These are phyloP conservation scores for Pyrocoelia pectoralis DNA, from an alignment of 2,888 invertebrate species.

Conservation along the genomic window DNA sequence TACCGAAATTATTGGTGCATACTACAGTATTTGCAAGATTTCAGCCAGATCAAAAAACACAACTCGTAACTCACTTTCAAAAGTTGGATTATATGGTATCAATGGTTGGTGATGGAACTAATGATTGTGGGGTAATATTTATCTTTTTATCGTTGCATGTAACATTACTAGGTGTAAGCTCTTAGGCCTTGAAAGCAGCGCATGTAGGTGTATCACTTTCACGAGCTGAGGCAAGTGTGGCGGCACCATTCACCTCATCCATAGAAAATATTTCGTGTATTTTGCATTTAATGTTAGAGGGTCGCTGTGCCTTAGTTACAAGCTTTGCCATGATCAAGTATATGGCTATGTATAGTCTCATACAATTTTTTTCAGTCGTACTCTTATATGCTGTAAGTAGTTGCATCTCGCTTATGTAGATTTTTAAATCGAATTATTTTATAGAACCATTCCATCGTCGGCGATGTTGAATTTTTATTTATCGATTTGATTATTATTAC, in stretches of 20 bases:
- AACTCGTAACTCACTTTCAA: constrained; percentile 75
- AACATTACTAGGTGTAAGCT: no score
- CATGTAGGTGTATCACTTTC: constrained; percentile 89
- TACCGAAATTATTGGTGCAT: constrained; percentile 70
- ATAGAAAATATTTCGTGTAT: constrained; percentile 84
- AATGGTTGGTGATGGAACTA: constrained; percentile 75
- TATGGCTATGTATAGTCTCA: constrained; percentile 89
- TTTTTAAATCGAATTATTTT: constrained; percentile 36
- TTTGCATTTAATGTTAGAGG: constrained; percentile 80
- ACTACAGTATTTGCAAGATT: constrained; percentile 87
- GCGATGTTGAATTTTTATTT: constrained; percentile 81
- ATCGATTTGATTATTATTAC: constrained; percentile 82
- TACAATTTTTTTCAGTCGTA: constrained; percentile 85
- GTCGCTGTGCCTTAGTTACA: constrained; percentile 86
- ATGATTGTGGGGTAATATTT: constrained; percentile 79
- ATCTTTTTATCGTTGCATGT: not conserved
- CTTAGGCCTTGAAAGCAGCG: constrained; percentile 81
- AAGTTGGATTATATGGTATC: constrained; percentile 74
- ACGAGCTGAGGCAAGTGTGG: constrained; percentile 88
- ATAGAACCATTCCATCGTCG: constrained; percentile 72
- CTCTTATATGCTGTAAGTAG: constrained; percentile 75
- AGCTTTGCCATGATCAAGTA: constrained; percentile 92
- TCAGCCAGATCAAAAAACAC: constrained; percentile 83
- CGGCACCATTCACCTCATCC: constrained; percentile 89
- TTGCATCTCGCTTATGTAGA: not conserved